Conservation (phyloP, 2,888 invertebrate species). For the Augiades crinisus region DNA sequence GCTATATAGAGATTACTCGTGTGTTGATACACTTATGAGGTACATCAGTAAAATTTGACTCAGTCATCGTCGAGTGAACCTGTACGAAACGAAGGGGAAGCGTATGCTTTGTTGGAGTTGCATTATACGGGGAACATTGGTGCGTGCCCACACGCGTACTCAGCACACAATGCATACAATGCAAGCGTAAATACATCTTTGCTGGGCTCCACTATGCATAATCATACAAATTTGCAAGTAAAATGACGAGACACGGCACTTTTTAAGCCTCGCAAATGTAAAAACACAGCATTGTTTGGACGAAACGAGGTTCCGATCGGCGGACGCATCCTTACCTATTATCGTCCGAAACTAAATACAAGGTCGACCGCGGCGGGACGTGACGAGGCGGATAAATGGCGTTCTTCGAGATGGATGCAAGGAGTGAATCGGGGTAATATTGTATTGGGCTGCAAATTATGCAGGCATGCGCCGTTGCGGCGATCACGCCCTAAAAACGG, state of each 20-base stretch:
- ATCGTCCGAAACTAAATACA: slow-evolving; percentile 54
- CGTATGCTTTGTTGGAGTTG: slow-evolving; percentile 36
- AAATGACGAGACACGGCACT: slow-evolving; percentile 66
- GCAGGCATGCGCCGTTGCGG: slow-evolving; percentile 72
- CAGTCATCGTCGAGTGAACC: slow-evolving; percentile 49
- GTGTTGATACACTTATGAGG: slow-evolving; percentile 38
- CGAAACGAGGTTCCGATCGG: slow-evolving; percentile 39
- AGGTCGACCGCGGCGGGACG: slow-evolving; percentile 46
- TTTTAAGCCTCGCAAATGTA: slow-evolving; percentile 69
- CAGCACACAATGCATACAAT: slow-evolving; percentile 63
- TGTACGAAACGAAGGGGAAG: slow-evolving; percentile 45
- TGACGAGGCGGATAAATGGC: slow-evolving; percentile 31
- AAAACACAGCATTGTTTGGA: slow-evolving; percentile 61
- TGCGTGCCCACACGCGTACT: slow-evolving; percentile 61
- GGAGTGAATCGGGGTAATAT: slow-evolving; percentile 47
- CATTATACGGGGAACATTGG: slow-evolving; percentile 43
- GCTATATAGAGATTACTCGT: background rate
- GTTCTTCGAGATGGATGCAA: slow-evolving; percentile 36
- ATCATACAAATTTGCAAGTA: slow-evolving; percentile 74
- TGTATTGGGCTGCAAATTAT: slow-evolving; percentile 65
- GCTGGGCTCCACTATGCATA: slow-evolving; percentile 67
- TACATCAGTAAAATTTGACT: slow-evolving; percentile 54
- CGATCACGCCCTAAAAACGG: slow-evolving; percentile 76
- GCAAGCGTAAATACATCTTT: slow-evolving; percentile 70
- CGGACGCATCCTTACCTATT: slow-evolving; percentile 37